These are phyloP conservation scores for Lutjanus erythropterus DNA, from an alignment of 2,113 vertebrate genomes.

Conservation along the genomic window DNA sequence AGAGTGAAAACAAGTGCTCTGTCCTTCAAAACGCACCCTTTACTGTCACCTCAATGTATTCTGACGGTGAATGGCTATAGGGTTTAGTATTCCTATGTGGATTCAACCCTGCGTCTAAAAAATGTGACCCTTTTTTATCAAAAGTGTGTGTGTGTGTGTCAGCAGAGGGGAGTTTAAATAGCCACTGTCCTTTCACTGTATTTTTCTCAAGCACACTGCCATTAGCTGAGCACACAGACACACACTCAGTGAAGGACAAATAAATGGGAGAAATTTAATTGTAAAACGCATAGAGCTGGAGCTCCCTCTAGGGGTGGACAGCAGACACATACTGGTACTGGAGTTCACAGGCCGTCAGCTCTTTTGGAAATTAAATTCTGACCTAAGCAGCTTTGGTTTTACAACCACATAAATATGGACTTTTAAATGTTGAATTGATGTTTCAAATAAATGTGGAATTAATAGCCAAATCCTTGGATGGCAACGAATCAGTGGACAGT, in stretches of 20 bases:
- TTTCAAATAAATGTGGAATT: neutral
- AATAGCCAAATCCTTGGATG: neutral
- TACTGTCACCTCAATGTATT: constrained; percentile 13
- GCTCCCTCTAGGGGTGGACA: constrained; percentile 74
- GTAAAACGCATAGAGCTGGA: constrained; percentile 43
- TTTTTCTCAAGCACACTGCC: constrained; percentile 29
- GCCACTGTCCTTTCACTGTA: constrained; percentile 12
- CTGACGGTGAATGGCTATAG: constrained; percentile 22
- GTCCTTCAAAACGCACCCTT: constrained; percentile 23
- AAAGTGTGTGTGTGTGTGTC: neutral
- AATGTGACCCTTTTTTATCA: constrained; percentile 32
- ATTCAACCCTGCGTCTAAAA: constrained; percentile 21
- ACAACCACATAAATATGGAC: neutral
- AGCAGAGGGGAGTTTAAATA: constrained; percentile 19
- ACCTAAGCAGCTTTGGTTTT: constrained; percentile 17
- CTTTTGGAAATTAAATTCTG: constrained; percentile 21
- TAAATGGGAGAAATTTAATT: neutral
- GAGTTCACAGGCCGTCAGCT: constrained; percentile 11
- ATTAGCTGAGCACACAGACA: constrained; percentile 6
- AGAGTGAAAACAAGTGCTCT: neutral
- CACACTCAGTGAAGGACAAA: constrained; percentile 28
- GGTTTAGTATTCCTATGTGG: constrained; percentile 14
- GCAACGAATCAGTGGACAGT: neutral
- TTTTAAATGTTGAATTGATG: neutral
- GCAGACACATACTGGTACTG: neutral